Evolutionary conservation across 2,888 invertebrate genomes (phyloP).

Genomic region (Diarsia dahlii): DNA sequence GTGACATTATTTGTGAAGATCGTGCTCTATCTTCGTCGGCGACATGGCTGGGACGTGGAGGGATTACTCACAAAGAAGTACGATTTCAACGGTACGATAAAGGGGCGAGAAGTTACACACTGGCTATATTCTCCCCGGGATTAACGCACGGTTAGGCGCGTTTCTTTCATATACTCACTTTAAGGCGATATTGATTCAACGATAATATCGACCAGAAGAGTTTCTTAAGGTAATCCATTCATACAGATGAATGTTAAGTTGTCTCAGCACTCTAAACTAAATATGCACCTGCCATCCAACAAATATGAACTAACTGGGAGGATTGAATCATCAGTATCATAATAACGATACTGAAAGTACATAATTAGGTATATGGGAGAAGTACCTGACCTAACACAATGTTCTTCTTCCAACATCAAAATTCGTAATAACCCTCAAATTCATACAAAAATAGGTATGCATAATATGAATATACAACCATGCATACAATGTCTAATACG

Average conservation of each 20-base stretch:
- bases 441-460: slow-evolving; percentile 2
- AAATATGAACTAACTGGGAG: neutral
- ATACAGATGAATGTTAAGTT: neutral
- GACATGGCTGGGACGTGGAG: slow-evolving; percentile 89
- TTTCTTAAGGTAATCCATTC: neutral
- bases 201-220: slow-evolving; percentile 37
- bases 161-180: slow-evolving; percentile 74
- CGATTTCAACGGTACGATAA: slow-evolving; percentile 90
- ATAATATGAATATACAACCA: slow-evolving; percentile 18
- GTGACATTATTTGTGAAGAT: slow-evolving; percentile 91
- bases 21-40: slow-evolving; percentile 91
- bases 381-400: no score
- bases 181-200: slow-evolving; percentile 56
- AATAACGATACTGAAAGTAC: slow-evolving; percentile 2
- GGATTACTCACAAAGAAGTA: slow-evolving; percentile 91
- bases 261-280: neutral
- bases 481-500: slow-evolving; percentile 39
- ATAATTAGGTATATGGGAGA: neutral
- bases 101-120: slow-evolving; percentile 88
- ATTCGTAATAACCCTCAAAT: neutral
- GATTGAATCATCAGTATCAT: neutral
- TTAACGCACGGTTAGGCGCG: slow-evolving; percentile 84
- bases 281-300: neutral
- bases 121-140: slow-evolving; percentile 85
- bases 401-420: neutral